Conservation (phyloP, 2,113 vertebrate genomes). For the Oncorhynchus masou region DNA sequence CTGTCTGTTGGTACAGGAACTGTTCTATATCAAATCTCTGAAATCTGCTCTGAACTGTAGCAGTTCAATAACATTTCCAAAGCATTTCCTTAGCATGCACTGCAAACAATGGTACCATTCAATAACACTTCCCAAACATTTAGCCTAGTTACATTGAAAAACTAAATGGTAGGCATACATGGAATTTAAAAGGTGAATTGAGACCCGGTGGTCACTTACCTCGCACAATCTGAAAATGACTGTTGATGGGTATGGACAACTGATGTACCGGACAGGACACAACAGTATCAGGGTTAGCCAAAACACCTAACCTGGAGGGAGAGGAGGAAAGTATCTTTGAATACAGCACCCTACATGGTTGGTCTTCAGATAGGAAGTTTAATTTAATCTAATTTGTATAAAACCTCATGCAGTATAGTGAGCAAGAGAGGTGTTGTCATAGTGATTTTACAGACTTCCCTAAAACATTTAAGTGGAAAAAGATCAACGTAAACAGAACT, state of each 20-base stretch:
- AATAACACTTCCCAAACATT: neutral
- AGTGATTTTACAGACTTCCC: conserved; percentile 11
- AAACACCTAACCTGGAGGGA: conserved; percentile 79
- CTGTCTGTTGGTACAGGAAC: neutral
- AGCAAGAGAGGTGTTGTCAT: neutral
- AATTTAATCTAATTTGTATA: neutral
- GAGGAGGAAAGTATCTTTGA: conserved; percentile 30
- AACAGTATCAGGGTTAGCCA: conserved; percentile 74
- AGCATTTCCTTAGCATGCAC: too few relatives aligned
- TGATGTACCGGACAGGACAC: conserved; percentile 77
- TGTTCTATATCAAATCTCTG: neutral
- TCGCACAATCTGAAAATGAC: conserved; percentile 84
- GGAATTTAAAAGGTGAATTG: neutral
- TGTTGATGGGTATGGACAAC: conserved; percentile 88
- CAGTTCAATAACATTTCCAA: neutral
- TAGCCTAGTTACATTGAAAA: neutral
- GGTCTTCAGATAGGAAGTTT: neutral
- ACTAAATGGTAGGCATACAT: too few relatives aligned
- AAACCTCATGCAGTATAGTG: neutral
- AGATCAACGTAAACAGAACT: neutral
- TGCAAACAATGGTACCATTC: too few relatives aligned
- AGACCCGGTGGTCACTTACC: conserved; percentile 70
- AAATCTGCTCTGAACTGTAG: too few relatives aligned
- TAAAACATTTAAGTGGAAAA: conserved; percentile 3
- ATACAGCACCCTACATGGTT: neutral